phyloP scores from a whole-genome alignment of 2,888 invertebrate species.

The Stenotaenia linearis region DNA sequence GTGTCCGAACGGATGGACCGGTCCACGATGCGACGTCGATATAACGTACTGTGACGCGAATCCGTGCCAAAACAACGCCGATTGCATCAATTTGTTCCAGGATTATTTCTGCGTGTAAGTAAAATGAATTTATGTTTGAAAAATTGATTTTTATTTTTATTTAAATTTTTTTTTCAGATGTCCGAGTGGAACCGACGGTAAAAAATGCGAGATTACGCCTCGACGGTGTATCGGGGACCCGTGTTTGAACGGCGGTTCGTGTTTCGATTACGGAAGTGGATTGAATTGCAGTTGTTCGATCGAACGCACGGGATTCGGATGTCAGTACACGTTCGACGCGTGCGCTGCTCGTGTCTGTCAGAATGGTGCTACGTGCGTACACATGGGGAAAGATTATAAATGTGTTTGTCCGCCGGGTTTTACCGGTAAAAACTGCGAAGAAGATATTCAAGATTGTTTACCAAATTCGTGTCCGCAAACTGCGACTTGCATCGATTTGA shows the following conservation, averaged over 20 bases:
- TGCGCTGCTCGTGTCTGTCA: constrained; percentile 81
- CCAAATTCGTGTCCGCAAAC: constrained; percentile 91
- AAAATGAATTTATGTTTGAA: constrained; percentile 34
- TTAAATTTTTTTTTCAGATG: constrained; percentile 55
- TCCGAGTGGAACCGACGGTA: constrained; percentile 91
- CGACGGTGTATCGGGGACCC: constrained; percentile 89
- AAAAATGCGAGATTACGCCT: constrained; percentile 93
- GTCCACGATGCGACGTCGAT: constrained; percentile 75
- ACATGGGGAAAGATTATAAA: constrained; percentile 71
- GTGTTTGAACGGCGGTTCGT: constrained; percentile 93
- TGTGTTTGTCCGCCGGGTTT: constrained; percentile 70
- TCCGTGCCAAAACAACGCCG: constrained; percentile 89
- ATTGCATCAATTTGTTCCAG: constrained; percentile 84
- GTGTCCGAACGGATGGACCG: constrained; percentile 81
- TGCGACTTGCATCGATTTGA: constrained; percentile 84
- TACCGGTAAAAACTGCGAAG: constrained; percentile 76
- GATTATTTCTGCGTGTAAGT: constrained; percentile 86
- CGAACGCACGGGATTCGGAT: constrained; percentile 80
- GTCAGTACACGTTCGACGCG: constrained; percentile 89
- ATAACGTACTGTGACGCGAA: constrained; percentile 77
- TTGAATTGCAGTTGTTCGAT: constrained; percentile 86
- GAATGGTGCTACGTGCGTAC: constrained; percentile 87
- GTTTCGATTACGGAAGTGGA: constrained; percentile 91
- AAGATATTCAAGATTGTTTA: constrained; percentile 84
- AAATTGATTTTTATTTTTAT: background rate